Conservation (phyloP, 2,797 vertebrate species). For the Macrochelys suwanniensis region DNA sequence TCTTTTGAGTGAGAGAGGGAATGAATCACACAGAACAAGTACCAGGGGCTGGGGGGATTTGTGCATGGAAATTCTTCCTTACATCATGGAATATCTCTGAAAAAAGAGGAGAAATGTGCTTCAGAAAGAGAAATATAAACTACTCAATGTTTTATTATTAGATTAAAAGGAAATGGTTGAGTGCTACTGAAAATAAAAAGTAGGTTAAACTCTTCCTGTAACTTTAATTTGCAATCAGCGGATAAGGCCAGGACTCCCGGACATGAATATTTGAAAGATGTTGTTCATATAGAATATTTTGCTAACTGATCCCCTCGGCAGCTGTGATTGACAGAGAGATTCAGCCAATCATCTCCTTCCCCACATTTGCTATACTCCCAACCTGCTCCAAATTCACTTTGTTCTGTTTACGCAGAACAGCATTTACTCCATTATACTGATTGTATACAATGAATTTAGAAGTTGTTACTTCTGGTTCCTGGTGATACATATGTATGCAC, state of each 20-base stretch:
- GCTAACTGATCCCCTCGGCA: background rate
- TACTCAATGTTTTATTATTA: background rate
- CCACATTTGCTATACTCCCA: background rate
- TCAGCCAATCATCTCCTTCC: background rate
- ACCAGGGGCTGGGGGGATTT: background rate
- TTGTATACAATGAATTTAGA: background rate
- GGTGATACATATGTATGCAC: background rate
- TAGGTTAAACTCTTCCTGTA: background rate
- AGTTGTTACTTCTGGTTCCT: background rate
- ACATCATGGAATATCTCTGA: background rate
- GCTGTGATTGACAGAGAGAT: background rate
- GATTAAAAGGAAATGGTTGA: conserved; percentile 15
- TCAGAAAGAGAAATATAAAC: background rate
- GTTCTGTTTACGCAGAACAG: background rate
- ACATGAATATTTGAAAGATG: background rate
- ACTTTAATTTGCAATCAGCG: background rate
- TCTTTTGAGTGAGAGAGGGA: background rate
- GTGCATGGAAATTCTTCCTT: background rate
- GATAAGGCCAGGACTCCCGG: background rate
- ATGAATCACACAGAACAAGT: background rate
- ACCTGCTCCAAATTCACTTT: background rate
- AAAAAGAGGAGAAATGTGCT: background rate
- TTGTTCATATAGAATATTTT: background rate
- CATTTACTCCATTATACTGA: background rate
- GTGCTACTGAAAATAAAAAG: background rate